Evolutionary conservation across 2,113 vertebrate genomes (phyloP).

Genomic region (Siphamia tubifer): DNA sequence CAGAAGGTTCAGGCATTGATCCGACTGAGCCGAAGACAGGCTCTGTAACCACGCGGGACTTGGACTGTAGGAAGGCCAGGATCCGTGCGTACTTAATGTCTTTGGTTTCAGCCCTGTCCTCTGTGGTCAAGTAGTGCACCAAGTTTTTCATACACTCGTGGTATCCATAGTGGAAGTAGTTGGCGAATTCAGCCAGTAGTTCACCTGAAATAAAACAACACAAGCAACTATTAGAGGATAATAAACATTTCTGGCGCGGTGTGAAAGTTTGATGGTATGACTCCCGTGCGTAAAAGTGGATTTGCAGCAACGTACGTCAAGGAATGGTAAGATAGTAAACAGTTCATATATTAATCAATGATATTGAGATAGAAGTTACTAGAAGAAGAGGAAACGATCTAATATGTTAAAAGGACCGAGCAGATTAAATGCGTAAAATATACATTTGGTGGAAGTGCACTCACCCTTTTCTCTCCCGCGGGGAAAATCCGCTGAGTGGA

Average conservation of each 20-base stretch:
- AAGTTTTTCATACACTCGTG: constrained; percentile 99
- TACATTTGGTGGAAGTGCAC: neutral
- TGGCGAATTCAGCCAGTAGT: constrained; percentile 95
- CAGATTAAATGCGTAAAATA: constrained; percentile 12
- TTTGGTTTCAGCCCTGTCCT: constrained; percentile 95
- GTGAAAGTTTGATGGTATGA: neutral
- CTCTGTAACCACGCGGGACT: constrained; percentile 86
- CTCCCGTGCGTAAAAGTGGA: constrained; percentile 22
- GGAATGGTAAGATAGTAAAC: neutral
- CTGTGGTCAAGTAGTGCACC: constrained; percentile 96
- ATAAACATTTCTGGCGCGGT: neutral
- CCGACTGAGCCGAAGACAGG: constrained; percentile 83
- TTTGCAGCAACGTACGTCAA: neutral
- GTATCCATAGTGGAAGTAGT: constrained; percentile 98
- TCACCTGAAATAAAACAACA: constrained; percentile 77
- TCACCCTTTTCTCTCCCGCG: constrained; percentile 94
- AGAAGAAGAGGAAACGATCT: neutral
- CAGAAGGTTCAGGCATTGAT: constrained; percentile 81
- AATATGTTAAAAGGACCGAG: neutral
- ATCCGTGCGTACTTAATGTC: constrained; percentile 96
- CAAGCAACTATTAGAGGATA: neutral
- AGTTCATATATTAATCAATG: neutral
- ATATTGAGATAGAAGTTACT: neutral
- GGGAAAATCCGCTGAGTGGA: constrained; percentile 94
- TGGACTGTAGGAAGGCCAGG: constrained; percentile 95